Evolutionary conservation across 2,797 vertebrate genomes (phyloP), one percentile per base, ranked within the genome.

Genomic region (Falco peregrinus): DNA sequence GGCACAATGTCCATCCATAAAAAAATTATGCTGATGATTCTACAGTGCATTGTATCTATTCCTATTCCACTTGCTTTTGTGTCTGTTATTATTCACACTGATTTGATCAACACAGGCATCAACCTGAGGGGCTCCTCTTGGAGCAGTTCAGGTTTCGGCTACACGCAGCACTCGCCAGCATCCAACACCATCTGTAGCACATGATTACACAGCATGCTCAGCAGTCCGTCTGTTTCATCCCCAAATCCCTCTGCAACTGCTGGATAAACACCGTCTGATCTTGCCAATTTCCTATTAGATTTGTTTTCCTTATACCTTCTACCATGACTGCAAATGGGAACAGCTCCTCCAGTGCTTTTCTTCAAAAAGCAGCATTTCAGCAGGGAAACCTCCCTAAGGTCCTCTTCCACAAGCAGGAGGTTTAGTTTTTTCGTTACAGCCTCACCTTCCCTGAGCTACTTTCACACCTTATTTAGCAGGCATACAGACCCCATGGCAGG

Each of bases 171-270:
- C 18, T 11, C 3, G 5, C 18, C 5, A 59, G 39, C 25, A 47
- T 37, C n/a, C n/a, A 69, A 6, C 0, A 1, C 15, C 2, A 1
- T 29, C 67, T 21, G 5, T 15, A 50, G 37, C 51, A 61, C 0
- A 1, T 14, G 43, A 41, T 24, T 59, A 74, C 47, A 59, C 0
- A 1, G 28, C 68, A 59, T 0, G 3, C 20, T 31, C 28, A 45
- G 39, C 31, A 56, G 53, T 35, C 31, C 35, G 37, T 5, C 16
- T n/a, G 22, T 12, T 78, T 71, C 24, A 47, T 25, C 31, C 26
- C 12, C 0, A 0, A 76, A 87, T 59, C 19, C 53, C 45, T 33
- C 48, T 51, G 25, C 21, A 75, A 28, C 15, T 87, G 50, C 28
- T 31, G 8, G 39, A 85, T 64, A 91, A 94, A 73, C 13, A 59